Evolutionary conservation across 1,140 invertebrate genomes (phyloP).

Genomic region (Eumeta japonica): DNA sequence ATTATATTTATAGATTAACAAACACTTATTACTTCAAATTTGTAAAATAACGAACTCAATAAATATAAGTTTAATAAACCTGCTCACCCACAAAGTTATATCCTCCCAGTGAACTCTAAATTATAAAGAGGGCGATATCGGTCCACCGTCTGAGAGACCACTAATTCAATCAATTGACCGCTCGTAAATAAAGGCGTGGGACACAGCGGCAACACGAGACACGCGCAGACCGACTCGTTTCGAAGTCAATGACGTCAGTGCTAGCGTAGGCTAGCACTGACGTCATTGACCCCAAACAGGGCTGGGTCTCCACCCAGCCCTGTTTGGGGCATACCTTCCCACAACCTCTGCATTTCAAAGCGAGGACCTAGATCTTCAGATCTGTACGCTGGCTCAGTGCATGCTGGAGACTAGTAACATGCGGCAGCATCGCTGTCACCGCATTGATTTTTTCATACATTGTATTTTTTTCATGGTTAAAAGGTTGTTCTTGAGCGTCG

Average conservation of each 20-base stretch:
- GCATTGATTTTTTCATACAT: no score
- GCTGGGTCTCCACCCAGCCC: no score
- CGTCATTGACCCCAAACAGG: no score
- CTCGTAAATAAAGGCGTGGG: conserved; percentile 45
- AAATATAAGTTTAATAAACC: not conserved
- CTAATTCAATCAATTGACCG: conserved; percentile 53
- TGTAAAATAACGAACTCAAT: not conserved
- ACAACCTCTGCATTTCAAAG: not conserved
- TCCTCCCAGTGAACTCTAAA: not conserved
- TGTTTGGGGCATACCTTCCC: not conserved
- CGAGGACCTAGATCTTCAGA: no score
- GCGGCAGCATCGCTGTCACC: no score
- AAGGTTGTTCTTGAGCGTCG: no score
- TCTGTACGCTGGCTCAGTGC: no score
- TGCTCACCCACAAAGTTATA: not conserved
- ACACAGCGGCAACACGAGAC: conserved; percentile 38
- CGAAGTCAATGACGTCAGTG: not conserved
- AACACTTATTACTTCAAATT: not conserved
- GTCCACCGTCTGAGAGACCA: conserved; percentile 38
- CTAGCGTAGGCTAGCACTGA: not conserved
- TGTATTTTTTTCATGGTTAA: no score
- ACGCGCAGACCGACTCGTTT: conserved; percentile 11
- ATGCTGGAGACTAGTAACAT: no score
- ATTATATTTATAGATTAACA: not conserved
- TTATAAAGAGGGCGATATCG: conserved; percentile 21